phyloP scores from a whole-genome alignment of 64 coral and sea anemone species.

The Montipora foliosa region DNA sequence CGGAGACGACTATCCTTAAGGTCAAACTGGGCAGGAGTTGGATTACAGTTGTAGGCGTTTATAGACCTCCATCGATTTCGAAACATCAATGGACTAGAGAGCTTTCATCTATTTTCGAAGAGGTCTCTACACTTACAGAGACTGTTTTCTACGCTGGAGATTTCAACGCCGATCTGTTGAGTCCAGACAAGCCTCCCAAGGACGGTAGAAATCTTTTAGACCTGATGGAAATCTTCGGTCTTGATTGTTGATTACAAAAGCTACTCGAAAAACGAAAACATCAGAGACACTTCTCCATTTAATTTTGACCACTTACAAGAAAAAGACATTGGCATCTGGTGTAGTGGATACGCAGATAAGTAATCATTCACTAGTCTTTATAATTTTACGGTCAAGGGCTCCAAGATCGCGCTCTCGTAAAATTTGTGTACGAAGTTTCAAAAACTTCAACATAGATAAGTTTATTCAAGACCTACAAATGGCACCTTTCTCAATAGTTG shows the following conservation, averaged over 20 bases:
- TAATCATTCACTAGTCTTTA: conserved; percentile 45
- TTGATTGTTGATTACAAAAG: conserved; percentile 37
- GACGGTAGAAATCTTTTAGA: conserved; percentile 10
- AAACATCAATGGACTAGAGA: conserved; percentile 1
- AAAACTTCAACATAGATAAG: conserved; percentile 15
- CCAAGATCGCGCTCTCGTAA: conserved; percentile 23
- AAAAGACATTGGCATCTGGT: conserved; percentile 28
- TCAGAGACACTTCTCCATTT: conserved; percentile 23
- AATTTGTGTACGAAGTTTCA: conserved; percentile 19
- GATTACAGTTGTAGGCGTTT: conserved; percentile 22
- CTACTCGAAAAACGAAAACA: conserved; percentile 27
- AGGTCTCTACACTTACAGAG: not conserved
- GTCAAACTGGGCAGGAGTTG: not conserved
- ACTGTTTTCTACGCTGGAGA: conserved; percentile 30
- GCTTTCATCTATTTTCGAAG: conserved; percentile 25
- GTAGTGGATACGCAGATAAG: conserved; percentile 42
- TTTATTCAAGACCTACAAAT: conserved; percentile 13
- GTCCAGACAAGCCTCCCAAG: conserved; percentile 12
- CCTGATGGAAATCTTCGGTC: conserved; percentile 22
- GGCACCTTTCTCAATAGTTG: conserved; percentile 7
- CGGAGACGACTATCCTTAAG: not conserved
- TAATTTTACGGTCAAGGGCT: not conserved
- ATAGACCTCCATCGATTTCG: conserved; percentile 18
- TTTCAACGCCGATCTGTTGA: conserved; percentile 31
- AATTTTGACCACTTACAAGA: conserved; percentile 17